phyloP scores from a whole-genome alignment of 2,797 vertebrate genomes.

The Varecia variegata region DNA sequence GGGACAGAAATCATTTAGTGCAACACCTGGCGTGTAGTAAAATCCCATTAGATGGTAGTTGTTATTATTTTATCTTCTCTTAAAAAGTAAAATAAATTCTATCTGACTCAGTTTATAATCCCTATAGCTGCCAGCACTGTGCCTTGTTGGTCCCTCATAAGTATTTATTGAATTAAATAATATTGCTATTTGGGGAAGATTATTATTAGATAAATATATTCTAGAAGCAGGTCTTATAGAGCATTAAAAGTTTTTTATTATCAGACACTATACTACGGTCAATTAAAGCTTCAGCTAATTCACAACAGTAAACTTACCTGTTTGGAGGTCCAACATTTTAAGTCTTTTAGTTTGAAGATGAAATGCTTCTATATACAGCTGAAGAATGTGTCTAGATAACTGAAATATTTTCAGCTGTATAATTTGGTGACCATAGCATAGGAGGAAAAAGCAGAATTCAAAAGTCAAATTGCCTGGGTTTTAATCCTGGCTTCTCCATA shows the following conservation, averaged over 20 bases:
- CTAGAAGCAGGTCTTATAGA: not conserved
- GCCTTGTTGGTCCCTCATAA: not conserved
- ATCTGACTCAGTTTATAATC: not conserved
- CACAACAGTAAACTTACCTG: not conserved
- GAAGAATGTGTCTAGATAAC: not conserved
- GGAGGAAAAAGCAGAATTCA: not conserved
- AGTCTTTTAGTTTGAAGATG: not conserved
- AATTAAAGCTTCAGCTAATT: not conserved
- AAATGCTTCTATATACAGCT: not conserved
- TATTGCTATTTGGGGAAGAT: not conserved
- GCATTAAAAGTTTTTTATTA: not conserved
- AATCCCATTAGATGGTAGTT: not conserved
- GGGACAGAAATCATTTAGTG: not conserved
- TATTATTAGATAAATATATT: slow-evolving; percentile 19
- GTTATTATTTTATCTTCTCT: not conserved
- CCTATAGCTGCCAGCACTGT: not conserved
- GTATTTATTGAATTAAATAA: slow-evolving; percentile 20
- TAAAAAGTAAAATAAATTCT: slow-evolving; percentile 37
- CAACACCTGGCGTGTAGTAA: not conserved
- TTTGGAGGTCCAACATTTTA: not conserved
- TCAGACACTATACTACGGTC: not conserved
- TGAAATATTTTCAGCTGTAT: not conserved
- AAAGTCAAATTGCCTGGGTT: not conserved
- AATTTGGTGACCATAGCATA: not conserved
- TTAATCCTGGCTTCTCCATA: not conserved